These are phyloP conservation scores for Aphidoletes aphidimyza DNA, from an alignment of 2,888 invertebrate genomes.

Conservation along the genomic window DNA sequence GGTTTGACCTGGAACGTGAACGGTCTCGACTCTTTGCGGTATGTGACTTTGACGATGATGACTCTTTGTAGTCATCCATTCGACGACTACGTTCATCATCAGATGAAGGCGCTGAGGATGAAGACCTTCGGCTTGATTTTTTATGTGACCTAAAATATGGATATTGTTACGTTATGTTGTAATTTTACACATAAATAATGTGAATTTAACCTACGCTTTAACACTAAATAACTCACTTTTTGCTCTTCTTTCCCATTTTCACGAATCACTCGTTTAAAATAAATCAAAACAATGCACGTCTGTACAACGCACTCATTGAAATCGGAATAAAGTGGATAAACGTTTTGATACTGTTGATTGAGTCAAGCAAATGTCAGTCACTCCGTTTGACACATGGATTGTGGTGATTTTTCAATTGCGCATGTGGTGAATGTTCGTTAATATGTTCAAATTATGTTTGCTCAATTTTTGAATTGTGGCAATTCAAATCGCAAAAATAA, in stretches of 20 bases:
- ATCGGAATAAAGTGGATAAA: not conserved
- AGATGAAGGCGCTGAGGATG: not conserved
- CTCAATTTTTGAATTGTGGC: not conserved
- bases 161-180: too few species aligned
- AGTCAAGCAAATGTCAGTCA: not conserved
- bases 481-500: not conserved
- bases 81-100: not conserved
- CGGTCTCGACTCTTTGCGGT: not conserved
- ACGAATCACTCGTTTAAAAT: not conserved
- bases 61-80: not conserved
- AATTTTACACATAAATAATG: too few species aligned
- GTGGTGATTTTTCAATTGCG: not conserved
- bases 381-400: not conserved
- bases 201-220: too few species aligned
- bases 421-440: slow-evolving; percentile 40
- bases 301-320: not conserved
- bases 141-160: slow-evolving; percentile 48
- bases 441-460: not conserved
- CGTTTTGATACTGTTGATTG: slow-evolving; percentile 24
- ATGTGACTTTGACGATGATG: not conserved
- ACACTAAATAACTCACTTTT: not conserved
- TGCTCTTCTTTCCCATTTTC: slow-evolving; percentile 27
- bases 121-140: not conserved
- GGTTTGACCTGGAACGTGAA: not conserved
- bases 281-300: slow-evolving; percentile 29